A percentile compares a stretch with the other conserved stretches of the same genome.
Conservation (phyloP, 2,888 invertebrate genomes). For the Latrodectus hesperus region DNA sequence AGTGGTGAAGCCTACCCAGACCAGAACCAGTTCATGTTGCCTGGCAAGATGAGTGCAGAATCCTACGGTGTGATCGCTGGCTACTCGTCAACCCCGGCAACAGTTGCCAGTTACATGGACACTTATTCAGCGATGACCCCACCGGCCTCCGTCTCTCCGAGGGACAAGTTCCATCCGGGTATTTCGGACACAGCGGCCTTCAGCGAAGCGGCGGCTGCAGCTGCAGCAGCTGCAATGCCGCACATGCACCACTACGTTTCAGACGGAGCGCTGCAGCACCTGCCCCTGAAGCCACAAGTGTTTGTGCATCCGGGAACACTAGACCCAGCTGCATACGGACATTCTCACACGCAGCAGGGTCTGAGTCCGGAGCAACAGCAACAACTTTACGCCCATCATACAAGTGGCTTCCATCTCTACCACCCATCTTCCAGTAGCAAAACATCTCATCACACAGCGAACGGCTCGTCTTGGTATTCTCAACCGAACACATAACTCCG, state of each 20-base stretch:
- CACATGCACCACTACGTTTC: constrained; percentile 68
- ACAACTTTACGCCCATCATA: constrained; percentile 75
- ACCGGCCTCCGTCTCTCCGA: constrained; percentile 95
- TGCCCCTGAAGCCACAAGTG: constrained; percentile 92
- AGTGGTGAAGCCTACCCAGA: constrained; percentile 31
- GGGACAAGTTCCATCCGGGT: constrained; percentile 82
- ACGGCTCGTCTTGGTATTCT: constrained; percentile 66
- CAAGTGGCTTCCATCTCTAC: constrained; percentile 91
- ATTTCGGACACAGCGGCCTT: constrained; percentile 70
- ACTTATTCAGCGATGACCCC: constrained; percentile 92
- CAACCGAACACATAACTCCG: constrained; percentile 66
- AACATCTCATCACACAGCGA: constrained; percentile 51
- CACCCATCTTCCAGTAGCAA: constrained; percentile 78
- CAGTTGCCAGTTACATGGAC: constrained; percentile 79
- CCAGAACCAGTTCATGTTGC: constrained; percentile 78
- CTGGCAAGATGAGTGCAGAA: constrained; percentile 77
- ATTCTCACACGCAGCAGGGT: constrained; percentile 88
- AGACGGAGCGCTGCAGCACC: constrained; percentile 80
- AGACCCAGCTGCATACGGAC: constrained; percentile 92
- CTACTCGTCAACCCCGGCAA: constrained; percentile 76
- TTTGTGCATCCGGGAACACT: constrained; percentile 77
- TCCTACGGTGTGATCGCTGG: constrained; percentile 76
- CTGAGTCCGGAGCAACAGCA: constrained; percentile 81
- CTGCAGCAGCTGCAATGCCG: constrained; percentile 68
- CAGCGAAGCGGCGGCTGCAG: constrained; percentile 78